Evolutionary conservation across 2,797 vertebrate genomes (phyloP).

Genomic region (Hippopotamyrus pictus): DNA sequence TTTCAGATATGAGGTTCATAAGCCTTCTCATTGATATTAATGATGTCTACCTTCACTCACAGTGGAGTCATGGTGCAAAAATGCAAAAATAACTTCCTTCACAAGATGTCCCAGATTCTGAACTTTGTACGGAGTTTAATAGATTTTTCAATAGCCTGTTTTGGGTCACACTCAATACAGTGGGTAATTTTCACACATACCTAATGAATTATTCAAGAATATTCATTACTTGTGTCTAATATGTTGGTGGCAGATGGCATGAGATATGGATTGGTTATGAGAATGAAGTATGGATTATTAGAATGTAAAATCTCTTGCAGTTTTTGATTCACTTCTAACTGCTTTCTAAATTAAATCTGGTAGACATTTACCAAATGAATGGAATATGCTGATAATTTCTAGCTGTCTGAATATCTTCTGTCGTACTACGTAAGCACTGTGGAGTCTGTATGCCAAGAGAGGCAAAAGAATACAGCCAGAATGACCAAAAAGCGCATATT

Average conservation of each 20-base stretch:
- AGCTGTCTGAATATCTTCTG: not conserved
- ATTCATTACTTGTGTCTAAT: slow-evolving; percentile 1
- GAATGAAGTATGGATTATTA: not conserved
- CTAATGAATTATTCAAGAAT: slow-evolving; percentile 5
- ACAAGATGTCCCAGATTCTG: not conserved
- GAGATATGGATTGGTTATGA: not conserved
- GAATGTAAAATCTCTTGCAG: not conserved
- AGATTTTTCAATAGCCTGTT: slow-evolving; percentile 4
- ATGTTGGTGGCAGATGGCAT: not conserved
- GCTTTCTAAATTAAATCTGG: not conserved
- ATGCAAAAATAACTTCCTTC: slow-evolving; percentile 8
- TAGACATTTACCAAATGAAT: slow-evolving; percentile 4
- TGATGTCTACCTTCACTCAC: not conserved
- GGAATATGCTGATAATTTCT: not conserved
- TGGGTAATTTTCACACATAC: not conserved
- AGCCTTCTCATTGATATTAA: not conserved
- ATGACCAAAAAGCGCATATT: not conserved
- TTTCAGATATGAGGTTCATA: not conserved
- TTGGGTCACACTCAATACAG: not conserved
- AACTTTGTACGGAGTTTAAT: not conserved
- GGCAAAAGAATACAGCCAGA: not conserved
- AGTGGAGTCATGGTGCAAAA: not conserved
- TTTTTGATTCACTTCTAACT: not conserved
- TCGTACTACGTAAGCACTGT: not conserved
- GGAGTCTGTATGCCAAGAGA: not conserved